Percentiles rank a stretch among this genome's conserved stretches.
Evolutionary conservation across 2,888 invertebrate species (phyloP).

Genomic region (Malachius bipustulatus): DNA sequence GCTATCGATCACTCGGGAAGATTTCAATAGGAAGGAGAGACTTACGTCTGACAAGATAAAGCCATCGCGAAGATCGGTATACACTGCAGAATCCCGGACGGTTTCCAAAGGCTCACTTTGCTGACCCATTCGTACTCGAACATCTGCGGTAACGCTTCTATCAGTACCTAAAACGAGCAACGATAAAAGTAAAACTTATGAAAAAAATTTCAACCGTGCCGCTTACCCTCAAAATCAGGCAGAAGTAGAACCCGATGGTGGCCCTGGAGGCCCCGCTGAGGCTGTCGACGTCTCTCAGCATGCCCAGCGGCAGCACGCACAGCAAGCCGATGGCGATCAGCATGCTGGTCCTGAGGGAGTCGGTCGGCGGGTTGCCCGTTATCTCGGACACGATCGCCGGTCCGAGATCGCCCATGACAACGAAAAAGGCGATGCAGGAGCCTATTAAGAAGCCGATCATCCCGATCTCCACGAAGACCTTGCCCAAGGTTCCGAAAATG

Average conservation of each 20-base stretch:
- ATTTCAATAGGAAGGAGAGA: slow-evolving; percentile 8
- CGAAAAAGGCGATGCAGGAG: slow-evolving; percentile 91
- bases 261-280: slow-evolving; percentile 77
- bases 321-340: slow-evolving; percentile 61
- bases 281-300: slow-evolving; percentile 82
- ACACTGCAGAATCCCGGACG: slow-evolving; percentile 78
- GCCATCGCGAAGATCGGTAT: slow-evolving; percentile 96
- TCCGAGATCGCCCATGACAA: slow-evolving; percentile 94
- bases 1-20: neutral
- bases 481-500: slow-evolving; percentile 83
- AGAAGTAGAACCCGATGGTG: slow-evolving; percentile 83
- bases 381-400: slow-evolving; percentile 80
- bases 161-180: slow-evolving; percentile 50
- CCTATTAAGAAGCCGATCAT: slow-evolving; percentile 91
- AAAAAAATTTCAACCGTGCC: neutral
- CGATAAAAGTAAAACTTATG: neutral
- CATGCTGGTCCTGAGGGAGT: slow-evolving; percentile 47
- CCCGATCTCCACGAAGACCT: slow-evolving; percentile 79
- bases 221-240: slow-evolving; percentile 71
- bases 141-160: slow-evolving; percentile 65
- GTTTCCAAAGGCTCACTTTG: slow-evolving; percentile 67
- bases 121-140: slow-evolving; percentile 61
- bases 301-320: slow-evolving; percentile 80
- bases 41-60: slow-evolving; percentile 89
- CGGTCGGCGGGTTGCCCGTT: slow-evolving; percentile 29